phyloP scores from a whole-genome alignment of 2,113 vertebrate species.

The mouse (Mus musculus) region GRCm39 chr14:30149001-30149500 shows the following conservation, averaged over 20 bases:
- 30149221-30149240: not conserved
- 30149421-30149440: not conserved
- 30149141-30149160: not conserved
- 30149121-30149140: not conserved
- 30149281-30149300: not conserved
- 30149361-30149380: not conserved
- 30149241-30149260: not conserved
- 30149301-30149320: not conserved
- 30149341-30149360: not conserved
- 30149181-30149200: not conserved
- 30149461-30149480: constrained; percentile 52
- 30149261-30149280: not conserved
- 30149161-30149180: not conserved
- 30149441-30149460: not conserved
- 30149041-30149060: not conserved
- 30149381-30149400: not conserved
- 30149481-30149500: not conserved
- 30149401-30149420: not conserved
- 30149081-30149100: not conserved
- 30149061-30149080: not conserved
- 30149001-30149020: not conserved
- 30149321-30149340: not conserved
- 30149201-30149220: not conserved
- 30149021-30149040: not conserved
- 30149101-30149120: not conserved